A percentile compares a stretch with the other conserved stretches of the same genome.
phyloP scores from a whole-genome alignment of 2,113 vertebrate species.

The Polypterus senegalus region DNA sequence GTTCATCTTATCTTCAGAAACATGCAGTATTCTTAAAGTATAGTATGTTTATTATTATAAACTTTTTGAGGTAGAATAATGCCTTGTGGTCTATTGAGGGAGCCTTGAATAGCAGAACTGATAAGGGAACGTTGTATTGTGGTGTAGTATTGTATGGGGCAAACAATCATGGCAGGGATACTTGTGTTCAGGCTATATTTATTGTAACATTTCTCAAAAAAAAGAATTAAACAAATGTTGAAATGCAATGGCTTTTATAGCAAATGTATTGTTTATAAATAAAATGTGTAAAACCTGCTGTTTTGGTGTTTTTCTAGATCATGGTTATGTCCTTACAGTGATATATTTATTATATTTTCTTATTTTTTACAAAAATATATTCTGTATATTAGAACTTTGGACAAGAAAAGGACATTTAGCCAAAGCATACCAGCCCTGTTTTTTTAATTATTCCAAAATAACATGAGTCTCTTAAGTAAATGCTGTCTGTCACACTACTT shows the following conservation, averaged over 20 bases:
- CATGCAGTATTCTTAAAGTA: constrained; percentile 55
- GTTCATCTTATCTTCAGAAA: constrained; percentile 42
- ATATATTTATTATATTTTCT: too few relatives aligned
- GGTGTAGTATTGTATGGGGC: constrained; percentile 33
- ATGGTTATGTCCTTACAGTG: too few relatives aligned
- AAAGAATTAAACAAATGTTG: constrained; percentile 55
- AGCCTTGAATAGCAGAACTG: constrained; percentile 31
- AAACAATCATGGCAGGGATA: constrained; percentile 31
- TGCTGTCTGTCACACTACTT: too few relatives aligned
- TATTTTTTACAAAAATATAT: too few relatives aligned
- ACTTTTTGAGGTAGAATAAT: constrained; percentile 38
- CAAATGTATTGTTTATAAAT: constrained; percentile 97
- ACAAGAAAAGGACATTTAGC: too few relatives aligned
- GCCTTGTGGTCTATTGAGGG: constrained; percentile 37
- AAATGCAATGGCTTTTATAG: constrained; percentile 85
- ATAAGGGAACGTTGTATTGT: constrained; percentile 37
- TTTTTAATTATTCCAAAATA: too few relatives aligned
- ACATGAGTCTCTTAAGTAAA: too few relatives aligned
- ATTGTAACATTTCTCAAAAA: constrained; percentile 84
- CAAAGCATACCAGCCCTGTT: too few relatives aligned
- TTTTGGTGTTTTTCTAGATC: constrained; percentile 13
- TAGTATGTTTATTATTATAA: constrained; percentile 43
- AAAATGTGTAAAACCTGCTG: constrained; percentile 63
- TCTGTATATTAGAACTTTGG: too few relatives aligned
- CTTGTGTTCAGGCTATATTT: constrained; percentile 78